These are phyloP conservation scores for Barnardius zonarius DNA, from an alignment of 2,113 vertebrate genomes.

Conservation along the genomic window DNA sequence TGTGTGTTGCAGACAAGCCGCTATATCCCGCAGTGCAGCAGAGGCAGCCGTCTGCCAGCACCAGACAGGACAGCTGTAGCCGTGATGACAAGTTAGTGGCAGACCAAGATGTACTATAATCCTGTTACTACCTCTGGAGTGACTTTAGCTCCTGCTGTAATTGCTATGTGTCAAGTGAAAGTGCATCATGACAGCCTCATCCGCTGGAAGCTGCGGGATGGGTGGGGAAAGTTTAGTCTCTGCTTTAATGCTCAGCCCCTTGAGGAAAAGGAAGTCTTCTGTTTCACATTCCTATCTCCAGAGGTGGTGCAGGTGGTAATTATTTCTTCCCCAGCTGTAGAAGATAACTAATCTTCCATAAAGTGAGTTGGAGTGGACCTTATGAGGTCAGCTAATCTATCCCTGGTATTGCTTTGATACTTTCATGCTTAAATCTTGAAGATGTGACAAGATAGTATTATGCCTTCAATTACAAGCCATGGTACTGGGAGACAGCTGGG, in stretches of 20 bases:
- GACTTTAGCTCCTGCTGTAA: background rate
- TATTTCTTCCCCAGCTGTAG: background rate
- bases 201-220: background rate
- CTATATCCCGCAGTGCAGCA: background rate
- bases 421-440: background rate
- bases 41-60: background rate
- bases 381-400: background rate
- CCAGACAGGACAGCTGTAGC: background rate
- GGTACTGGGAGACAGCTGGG: background rate
- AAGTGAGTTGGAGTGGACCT: background rate
- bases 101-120: background rate
- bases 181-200: background rate
- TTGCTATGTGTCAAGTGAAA: background rate
- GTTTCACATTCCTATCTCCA: background rate
- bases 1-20: background rate
- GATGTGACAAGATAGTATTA: background rate
- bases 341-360: background rate
- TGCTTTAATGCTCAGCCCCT: background rate
- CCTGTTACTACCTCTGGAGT: background rate
- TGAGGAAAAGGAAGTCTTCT: background rate
- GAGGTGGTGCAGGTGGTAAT: background rate
- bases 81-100: background rate
- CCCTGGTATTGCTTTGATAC: background rate
- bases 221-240: background rate
- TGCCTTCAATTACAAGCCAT: background rate